Percentiles rank a stretch among this genome's conserved stretches.
Conservation (phyloP, 2,113 vertebrate species). For the Malurus melanocephalus region DNA sequence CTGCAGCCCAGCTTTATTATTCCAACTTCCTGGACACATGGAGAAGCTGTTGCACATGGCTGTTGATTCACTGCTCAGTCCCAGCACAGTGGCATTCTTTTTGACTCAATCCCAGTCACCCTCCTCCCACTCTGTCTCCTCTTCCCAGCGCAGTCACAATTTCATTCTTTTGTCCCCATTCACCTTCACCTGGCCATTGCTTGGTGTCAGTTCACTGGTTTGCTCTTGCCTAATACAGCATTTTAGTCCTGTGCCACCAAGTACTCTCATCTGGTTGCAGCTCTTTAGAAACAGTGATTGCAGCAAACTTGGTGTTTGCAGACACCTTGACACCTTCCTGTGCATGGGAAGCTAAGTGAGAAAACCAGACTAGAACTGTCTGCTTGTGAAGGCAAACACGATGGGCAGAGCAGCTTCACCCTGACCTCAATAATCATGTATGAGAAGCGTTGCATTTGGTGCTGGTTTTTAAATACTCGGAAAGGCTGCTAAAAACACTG, state of each 20-base stretch:
- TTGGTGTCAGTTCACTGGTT: not conserved
- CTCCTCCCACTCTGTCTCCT: conserved; percentile 34
- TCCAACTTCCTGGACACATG: not conserved
- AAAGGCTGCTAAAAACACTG: not conserved
- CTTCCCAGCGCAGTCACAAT: not conserved
- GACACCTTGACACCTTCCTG: not conserved
- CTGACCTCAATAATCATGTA: not conserved
- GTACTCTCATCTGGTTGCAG: not conserved
- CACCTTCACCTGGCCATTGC: not conserved
- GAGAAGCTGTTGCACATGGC: not conserved
- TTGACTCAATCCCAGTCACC: not conserved
- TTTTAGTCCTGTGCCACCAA: not conserved
- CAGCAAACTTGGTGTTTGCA: not conserved
- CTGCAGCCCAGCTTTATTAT: not conserved
- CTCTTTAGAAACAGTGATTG: not conserved
- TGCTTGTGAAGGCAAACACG: not conserved
- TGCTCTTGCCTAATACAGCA: not conserved
- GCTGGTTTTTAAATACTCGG: not conserved
- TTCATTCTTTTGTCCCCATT: conserved; percentile 1
- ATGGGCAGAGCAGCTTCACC: not conserved
- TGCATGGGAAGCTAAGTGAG: not conserved
- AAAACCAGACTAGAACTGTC: not conserved
- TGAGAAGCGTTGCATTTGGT: not conserved
- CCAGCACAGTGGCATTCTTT: conserved; percentile 18
- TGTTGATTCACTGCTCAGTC: conserved; percentile 6